Evolutionary conservation across 2,888 invertebrate genomes (phyloP), one percentile per base, ranked within the genome.

Genomic region (Tetranychus piercei): DNA sequence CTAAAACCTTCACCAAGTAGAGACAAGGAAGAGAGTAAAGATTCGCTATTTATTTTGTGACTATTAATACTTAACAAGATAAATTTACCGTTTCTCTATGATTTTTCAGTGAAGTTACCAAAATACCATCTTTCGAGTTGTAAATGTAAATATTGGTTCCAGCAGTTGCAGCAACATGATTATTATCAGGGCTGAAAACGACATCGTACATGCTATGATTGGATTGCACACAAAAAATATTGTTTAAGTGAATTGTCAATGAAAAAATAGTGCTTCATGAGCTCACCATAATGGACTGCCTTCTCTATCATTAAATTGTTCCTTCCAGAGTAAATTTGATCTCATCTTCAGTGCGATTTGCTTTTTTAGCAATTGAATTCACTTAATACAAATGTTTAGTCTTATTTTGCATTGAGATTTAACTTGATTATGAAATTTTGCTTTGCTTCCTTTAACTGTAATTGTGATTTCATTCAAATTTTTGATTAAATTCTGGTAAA

Each of bases 141-240:
- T 96, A 97, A 18, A 99, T 93, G 80, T 97, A 86, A n/a, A 99
- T 90, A 80, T 92, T 88, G 80, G 91, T 90, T 1, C 95, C 95
- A 67, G 94, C 94, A 6, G 94, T 96, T 18, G 94, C 92, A 74
- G 99, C 88, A 77, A 99, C 84, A 82, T 95, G 94, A 11, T 88
- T 87, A 22, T 96, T 97, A 84, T 95, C 94, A 6, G 97, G 96
- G 82, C 91, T 92, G 83, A 94, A 96, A 84, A 95, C 95, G 80
- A 95, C 84, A 81, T 93, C 90, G 83, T 69, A 69, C 9, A 69
- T 20, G 22, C 69, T 69, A 11, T 5, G 22, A 1, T 20, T 69
- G 7, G 1, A 69, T 20, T 22, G 34, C 4, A 20, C 9, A 20
- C 3, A 22, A 64, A 64, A 64, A 15, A 23, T 2, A 67, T 18